A percentile compares a stretch with the other conserved stretches of the same genome.
phyloP scores from a whole-genome alignment of 2,797 vertebrate species.

The Sebastes iracundus region DNA sequence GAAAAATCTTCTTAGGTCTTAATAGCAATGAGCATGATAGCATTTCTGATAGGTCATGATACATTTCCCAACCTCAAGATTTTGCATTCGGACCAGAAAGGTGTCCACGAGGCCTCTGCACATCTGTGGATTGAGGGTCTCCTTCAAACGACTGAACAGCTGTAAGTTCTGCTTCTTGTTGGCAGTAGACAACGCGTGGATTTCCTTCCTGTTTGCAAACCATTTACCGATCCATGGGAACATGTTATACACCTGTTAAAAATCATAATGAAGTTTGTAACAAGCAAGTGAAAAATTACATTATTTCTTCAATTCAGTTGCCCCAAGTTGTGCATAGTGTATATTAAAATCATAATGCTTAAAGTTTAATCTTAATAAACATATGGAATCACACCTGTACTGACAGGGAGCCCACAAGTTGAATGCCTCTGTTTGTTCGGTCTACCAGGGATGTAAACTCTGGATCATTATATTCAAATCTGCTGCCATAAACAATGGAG shows the following conservation, averaged over 20 bases:
- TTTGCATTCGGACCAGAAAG: constrained; percentile 41
- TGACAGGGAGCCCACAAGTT: not conserved
- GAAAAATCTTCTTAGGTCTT: too few species aligned
- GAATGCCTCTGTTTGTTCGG: not conserved
- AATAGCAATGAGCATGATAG: too few species aligned
- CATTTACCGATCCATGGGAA: constrained; percentile 26
- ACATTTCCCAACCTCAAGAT: constrained; percentile 31
- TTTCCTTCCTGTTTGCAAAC: not conserved
- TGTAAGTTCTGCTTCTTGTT: not conserved
- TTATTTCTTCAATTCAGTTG: not conserved
- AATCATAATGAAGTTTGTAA: too few species aligned
- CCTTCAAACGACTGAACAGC: constrained; percentile 24
- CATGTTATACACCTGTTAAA: not conserved
- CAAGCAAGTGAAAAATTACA: not conserved
- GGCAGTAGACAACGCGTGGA: accelerated
- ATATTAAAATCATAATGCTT: not conserved
- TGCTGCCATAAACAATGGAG: constrained; percentile 54
- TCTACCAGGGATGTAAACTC: constrained; percentile 29
- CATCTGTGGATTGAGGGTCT: constrained; percentile 47
- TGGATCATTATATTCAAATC: constrained; percentile 51
- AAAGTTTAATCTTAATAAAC: not conserved
- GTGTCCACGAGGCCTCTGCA: constrained; percentile 52
- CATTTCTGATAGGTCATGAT: too few species aligned
- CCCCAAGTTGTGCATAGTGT: not conserved
- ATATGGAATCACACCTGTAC: constrained; percentile 12